Evolutionary conservation across 2,797 vertebrate species (phyloP).

Genomic region (Enoplosus armatus): DNA sequence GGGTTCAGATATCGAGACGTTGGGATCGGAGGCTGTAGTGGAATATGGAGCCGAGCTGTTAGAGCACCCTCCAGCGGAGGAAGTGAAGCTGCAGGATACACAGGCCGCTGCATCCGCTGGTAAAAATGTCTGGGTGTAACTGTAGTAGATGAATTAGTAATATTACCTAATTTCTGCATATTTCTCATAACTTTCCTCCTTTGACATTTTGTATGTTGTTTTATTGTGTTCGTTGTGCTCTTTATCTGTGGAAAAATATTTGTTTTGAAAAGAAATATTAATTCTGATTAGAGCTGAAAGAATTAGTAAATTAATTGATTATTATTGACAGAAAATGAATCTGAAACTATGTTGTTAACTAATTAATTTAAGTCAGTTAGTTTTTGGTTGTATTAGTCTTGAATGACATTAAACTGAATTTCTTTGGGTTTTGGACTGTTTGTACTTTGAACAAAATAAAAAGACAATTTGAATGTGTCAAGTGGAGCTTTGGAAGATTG

Average conservation of each 20-base stretch:
- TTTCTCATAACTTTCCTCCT: not conserved
- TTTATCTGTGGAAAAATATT: not conserved
- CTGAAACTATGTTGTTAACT: not conserved
- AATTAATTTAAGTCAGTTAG: not conserved
- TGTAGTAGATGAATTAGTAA: too few relatives aligned
- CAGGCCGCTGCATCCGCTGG: slow-evolving; percentile 71
- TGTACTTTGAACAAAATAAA: not conserved
- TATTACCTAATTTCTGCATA: not conserved
- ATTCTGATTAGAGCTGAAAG: not conserved
- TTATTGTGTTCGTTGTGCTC: not conserved
- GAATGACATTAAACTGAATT: not conserved
- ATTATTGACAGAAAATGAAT: not conserved
- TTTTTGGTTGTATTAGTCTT: not conserved
- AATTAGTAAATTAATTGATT: not conserved
- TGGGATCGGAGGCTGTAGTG: slow-evolving; percentile 83
- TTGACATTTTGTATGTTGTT: not conserved
- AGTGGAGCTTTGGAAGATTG: too few relatives aligned
- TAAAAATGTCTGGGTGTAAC: slow-evolving; percentile 21
- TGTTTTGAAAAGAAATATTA: not conserved
- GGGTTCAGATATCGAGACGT: slow-evolving; percentile 94
- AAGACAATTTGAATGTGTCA: not conserved
- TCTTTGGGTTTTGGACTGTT: not conserved
- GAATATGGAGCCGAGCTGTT: slow-evolving; percentile 74
- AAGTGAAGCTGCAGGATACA: slow-evolving; percentile 69
- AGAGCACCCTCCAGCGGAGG: slow-evolving; percentile 74